These are phyloP conservation scores for Calidris pugnax DNA, from an alignment of 2,113 vertebrate species.

Conservation along the genomic window DNA sequence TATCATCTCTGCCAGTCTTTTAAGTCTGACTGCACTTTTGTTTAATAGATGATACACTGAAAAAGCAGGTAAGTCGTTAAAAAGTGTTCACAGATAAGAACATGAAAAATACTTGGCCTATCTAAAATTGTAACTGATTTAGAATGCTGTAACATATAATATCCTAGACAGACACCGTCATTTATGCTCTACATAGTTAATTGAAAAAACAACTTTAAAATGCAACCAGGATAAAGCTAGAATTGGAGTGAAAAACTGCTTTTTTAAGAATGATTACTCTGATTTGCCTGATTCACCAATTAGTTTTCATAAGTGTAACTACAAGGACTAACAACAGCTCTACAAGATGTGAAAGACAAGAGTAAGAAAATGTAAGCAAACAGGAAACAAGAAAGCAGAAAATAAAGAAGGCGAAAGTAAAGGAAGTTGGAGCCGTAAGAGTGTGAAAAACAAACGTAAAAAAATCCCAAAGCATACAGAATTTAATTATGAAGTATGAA, in stretches of 20 bases:
- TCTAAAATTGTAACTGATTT: neutral
- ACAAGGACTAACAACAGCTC: neutral
- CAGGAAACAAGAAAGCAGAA: neutral
- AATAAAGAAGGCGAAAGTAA: neutral
- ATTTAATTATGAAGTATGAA: conserved; percentile 12
- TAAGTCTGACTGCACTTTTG: neutral
- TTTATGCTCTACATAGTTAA: neutral
- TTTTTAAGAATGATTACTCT: neutral
- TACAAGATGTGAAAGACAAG: neutral
- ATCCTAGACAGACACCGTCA: neutral
- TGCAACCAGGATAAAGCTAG: neutral
- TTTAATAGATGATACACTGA: neutral
- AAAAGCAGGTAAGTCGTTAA: neutral
- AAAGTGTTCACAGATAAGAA: neutral
- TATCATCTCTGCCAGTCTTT: neutral
- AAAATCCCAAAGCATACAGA: neutral
- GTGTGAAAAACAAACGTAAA: neutral
- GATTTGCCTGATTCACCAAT: neutral
- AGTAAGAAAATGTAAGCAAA: neutral
- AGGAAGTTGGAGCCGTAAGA: neutral
- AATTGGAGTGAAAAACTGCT: neutral
- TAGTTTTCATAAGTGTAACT: neutral
- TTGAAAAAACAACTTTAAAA: neutral
- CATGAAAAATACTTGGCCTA: neutral
- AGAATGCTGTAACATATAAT: neutral